These are phyloP conservation scores for Hozukius guyotensis DNA, from an alignment of 2,797 vertebrate species.

Conservation along the genomic window DNA sequence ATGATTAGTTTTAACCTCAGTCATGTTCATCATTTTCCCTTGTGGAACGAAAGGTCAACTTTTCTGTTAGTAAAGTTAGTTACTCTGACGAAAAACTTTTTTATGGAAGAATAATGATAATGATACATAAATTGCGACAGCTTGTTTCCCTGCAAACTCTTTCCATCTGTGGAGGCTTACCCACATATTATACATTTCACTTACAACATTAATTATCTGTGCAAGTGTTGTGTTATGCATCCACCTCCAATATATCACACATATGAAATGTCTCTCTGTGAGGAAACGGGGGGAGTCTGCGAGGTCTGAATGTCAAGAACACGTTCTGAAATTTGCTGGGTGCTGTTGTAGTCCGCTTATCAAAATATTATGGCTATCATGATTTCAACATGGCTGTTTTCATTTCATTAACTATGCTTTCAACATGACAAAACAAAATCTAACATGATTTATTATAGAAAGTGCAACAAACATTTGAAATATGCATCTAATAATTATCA, in stretches of 20 bases:
- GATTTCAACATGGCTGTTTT: constrained; percentile 35
- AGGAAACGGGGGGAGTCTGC: constrained; percentile 1
- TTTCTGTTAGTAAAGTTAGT: not conserved
- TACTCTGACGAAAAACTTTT: not conserved
- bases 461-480: not conserved
- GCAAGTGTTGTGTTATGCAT: constrained; percentile 16
- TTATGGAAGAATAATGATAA: not conserved
- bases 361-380: constrained; percentile 30
- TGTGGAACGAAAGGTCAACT: not conserved
- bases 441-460: constrained; percentile 5
- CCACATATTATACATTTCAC: constrained; percentile 16
- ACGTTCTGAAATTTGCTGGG: constrained; percentile 28
- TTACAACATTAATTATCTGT: constrained; percentile 37
- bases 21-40: not conserved
- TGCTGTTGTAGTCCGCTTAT: constrained; percentile 5
- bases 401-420: constrained; percentile 31
- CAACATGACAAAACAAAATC: not conserved
- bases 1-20: not conserved
- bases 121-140: not conserved
- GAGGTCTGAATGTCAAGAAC: constrained; percentile 30
- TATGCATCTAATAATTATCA: not conserved
- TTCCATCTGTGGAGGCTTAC: constrained; percentile 13
- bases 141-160: not conserved
- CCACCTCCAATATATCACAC: constrained; percentile 28
- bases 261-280: constrained; percentile 30